Conservation (phyloP, 2,888 invertebrate genomes). For the Xylota sylvarum region DNA sequence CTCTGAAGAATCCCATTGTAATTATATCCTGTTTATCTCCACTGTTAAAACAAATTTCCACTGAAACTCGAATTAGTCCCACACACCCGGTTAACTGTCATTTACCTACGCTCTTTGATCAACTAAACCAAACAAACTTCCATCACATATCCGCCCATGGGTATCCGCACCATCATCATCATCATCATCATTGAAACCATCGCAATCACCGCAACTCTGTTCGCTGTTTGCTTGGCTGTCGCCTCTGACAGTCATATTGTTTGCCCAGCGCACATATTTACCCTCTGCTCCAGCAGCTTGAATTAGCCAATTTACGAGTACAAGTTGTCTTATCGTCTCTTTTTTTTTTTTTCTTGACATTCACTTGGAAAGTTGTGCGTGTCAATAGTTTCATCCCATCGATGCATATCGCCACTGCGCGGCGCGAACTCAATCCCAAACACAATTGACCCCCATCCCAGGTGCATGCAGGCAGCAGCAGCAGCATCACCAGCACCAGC, state of each 20-base stretch:
- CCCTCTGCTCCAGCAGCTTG: slow-evolving; percentile 47
- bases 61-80: background rate
- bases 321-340: slow-evolving; percentile 22
- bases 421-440: slow-evolving; percentile 54
- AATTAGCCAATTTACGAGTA: slow-evolving; percentile 62
- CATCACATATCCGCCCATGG: slow-evolving; percentile 16
- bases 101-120: background rate
- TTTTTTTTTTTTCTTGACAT: slow-evolving; percentile 40
- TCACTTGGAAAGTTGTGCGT: slow-evolving; percentile 76
- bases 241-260: slow-evolving; percentile 25
- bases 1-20: background rate
- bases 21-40: background rate
- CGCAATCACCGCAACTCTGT: slow-evolving; percentile 4
- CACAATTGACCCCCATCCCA: slow-evolving; percentile 58
- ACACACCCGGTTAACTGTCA: slow-evolving; percentile 10
- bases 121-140: slow-evolving; percentile 12
- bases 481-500: background rate
- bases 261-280: slow-evolving; percentile 54
- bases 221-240: slow-evolving; percentile 9
- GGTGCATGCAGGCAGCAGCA: slow-evolving; percentile 56
- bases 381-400: slow-evolving; percentile 70
- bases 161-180: background rate
- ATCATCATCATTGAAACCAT: slow-evolving; percentile 3
- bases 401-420: slow-evolving; percentile 41
- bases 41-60: background rate